Conservation (phyloP, 2,888 invertebrate genomes). For the Tetramorium bicarinatum region DNA sequence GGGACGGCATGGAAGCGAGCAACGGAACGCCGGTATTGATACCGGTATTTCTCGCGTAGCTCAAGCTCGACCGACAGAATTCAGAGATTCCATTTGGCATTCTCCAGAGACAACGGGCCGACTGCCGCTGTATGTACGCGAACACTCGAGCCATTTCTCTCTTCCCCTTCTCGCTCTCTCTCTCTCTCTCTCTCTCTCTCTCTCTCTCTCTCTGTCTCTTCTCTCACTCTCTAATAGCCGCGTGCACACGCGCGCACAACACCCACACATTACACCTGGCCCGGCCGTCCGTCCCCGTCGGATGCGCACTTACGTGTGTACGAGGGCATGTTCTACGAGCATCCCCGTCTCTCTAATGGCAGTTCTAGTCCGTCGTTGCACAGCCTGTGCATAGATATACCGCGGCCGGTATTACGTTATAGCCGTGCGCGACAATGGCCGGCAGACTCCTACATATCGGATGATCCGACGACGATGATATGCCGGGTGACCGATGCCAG, state of each 20-base stretch:
- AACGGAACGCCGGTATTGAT: conserved; percentile 70
- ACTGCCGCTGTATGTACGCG: conserved; percentile 76
- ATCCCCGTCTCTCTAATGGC: not conserved
- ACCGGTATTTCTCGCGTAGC: conserved; percentile 75
- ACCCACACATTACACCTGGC: conserved; percentile 3
- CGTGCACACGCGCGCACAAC: conserved; percentile 8
- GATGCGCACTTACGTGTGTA: conserved; percentile 14
- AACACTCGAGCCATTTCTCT: conserved; percentile 64
- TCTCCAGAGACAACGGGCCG: conserved; percentile 78
- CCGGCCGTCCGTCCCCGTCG: conserved; percentile 10
- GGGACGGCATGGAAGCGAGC: conserved; percentile 67
- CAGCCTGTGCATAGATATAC: conserved; percentile 20
- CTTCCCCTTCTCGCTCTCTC: not conserved
- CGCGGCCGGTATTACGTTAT: conserved; percentile 3
- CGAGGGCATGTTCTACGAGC: not conserved
- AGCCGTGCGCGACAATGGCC: conserved; percentile 34
- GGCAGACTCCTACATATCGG: not conserved
- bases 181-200: too few relatives aligned
- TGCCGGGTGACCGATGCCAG: conserved; percentile 20
- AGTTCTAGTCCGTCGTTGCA: conserved; percentile 1
- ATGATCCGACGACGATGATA: conserved; percentile 30
- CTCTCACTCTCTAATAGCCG: not conserved
- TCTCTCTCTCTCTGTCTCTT: conserved; percentile 8
- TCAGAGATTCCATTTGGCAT: conserved; percentile 82
- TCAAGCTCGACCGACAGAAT: conserved; percentile 78